Conservation (phyloP, 2,113 vertebrate genomes). For the Heterotis niloticus region DNA sequence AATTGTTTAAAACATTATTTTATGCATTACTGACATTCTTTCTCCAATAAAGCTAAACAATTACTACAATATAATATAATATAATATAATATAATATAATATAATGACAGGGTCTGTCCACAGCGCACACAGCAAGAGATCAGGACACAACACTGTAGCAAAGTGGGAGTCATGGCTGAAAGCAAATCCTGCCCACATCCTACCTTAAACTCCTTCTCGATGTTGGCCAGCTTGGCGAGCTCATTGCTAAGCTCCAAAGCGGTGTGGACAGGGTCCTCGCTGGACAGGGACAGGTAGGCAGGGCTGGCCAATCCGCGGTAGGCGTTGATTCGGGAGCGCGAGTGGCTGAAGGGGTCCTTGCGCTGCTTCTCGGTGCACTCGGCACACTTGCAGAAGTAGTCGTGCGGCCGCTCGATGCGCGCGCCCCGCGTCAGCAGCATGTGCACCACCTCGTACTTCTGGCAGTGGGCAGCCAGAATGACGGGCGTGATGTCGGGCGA, state of each 20-base stretch:
- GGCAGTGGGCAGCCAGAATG: conserved; percentile 79
- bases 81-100: no score
- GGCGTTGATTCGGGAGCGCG: conserved; percentile 77
- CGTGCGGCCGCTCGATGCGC: conserved; percentile 75
- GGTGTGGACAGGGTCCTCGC: conserved; percentile 78
- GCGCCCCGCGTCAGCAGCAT: conserved; percentile 77
- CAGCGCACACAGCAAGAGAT: no score
- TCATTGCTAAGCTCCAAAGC: conserved; percentile 81
- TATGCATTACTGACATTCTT: no score
- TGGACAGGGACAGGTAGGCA: conserved; percentile 75
- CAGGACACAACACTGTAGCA: no score
- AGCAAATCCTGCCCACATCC: conserved; percentile 11
- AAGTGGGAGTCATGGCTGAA: no score
- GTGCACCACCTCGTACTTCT: conserved; percentile 79
- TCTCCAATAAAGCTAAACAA: no score
- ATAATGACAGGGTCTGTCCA: no score
- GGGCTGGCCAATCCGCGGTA: conserved; percentile 78
- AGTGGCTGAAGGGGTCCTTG: conserved; percentile 77
- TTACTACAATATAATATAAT: no score
- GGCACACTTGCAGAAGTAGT: conserved; percentile 77
- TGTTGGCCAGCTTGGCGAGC: conserved; percentile 77
- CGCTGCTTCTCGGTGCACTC: conserved; percentile 75
- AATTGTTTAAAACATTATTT: no score
- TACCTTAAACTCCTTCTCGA: conserved; percentile 85
- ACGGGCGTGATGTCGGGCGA: conserved; percentile 79